These are phyloP conservation scores for Elgonia sp. DNA, from an alignment of 2,888 invertebrate genomes.

Conservation along the genomic window DNA sequence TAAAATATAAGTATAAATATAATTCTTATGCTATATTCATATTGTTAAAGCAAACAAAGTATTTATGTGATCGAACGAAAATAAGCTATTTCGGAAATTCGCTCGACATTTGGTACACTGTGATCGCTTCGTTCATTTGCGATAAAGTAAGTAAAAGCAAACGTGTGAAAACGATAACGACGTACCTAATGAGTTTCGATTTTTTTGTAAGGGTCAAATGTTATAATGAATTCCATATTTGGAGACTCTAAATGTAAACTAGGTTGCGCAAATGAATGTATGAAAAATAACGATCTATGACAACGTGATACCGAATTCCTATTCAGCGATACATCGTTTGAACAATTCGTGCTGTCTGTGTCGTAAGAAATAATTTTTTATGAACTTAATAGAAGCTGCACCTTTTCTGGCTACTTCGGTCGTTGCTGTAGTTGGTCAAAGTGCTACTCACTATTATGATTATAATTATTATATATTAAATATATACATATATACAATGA, in stretches of 20 bases:
- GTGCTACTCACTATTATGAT: constrained; percentile 50
- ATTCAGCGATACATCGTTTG: constrained; percentile 25
- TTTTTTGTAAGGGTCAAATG: constrained; percentile 22
- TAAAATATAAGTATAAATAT: constrained; percentile 9
- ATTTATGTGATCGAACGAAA: constrained; percentile 28
- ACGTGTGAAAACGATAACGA: neutral
- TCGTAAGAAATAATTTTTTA: constrained; percentile 43
- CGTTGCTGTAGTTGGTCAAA: constrained; percentile 55
- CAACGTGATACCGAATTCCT: constrained; percentile 47
- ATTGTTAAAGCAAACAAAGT: constrained; percentile 44
- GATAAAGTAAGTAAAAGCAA: neutral
- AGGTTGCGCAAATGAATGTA: constrained; percentile 47
- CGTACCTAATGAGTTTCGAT: constrained; percentile 2
- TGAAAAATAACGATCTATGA: constrained; percentile 15
- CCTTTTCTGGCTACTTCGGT: constrained; percentile 39
- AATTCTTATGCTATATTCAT: constrained; percentile 11
- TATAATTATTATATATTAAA: constrained; percentile 61
- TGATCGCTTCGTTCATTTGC: neutral
- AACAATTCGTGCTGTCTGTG: constrained; percentile 51
- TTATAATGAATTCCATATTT: constrained; percentile 62
- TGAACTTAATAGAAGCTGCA: constrained; percentile 41
- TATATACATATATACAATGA: constrained; percentile 54
- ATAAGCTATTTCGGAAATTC: neutral
- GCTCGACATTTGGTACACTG: neutral
- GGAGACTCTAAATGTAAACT: constrained; percentile 48